phyloP scores from a whole-genome alignment of 1,140 invertebrate species.

The Drosophila orosa region DNA sequence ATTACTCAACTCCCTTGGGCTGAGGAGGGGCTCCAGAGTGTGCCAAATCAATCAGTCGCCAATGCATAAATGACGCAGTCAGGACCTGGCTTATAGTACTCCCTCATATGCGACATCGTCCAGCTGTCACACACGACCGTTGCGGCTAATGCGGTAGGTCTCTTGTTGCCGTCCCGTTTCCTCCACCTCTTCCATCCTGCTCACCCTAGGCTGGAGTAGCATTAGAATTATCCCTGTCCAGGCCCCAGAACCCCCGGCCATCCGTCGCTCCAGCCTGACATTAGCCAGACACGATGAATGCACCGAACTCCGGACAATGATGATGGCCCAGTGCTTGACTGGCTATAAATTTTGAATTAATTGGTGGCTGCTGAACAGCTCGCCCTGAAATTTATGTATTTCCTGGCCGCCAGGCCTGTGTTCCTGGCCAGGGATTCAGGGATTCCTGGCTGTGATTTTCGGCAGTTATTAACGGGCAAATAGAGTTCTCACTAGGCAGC shows the following conservation, averaged over 20 bases:
- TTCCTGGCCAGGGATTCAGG: conserved; percentile 23
- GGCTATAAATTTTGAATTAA: conserved; percentile 79
- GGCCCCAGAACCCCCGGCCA: neutral
- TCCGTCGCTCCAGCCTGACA: conserved; percentile 8
- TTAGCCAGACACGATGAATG: conserved; percentile 53
- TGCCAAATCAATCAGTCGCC: conserved; percentile 68
- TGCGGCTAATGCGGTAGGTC: conserved; percentile 64
- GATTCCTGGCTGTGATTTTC: conserved; percentile 28
- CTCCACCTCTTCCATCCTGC: neutral
- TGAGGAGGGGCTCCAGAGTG: conserved; percentile 23
- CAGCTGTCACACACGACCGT: conserved; percentile 68
- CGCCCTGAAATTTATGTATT: conserved; percentile 44
- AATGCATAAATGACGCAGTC: conserved; percentile 60
- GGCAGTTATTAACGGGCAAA: conserved; percentile 54
- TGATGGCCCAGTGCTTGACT: conserved; percentile 52
- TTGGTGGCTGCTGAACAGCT: conserved; percentile 53
- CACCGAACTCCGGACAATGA: conserved; percentile 35
- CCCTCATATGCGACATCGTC: conserved; percentile 39
- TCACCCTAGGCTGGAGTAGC: conserved; percentile 11
- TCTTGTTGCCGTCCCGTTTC: conserved; percentile 21
- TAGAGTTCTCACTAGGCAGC: conserved; percentile 13
- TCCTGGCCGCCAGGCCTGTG: conserved; percentile 26
- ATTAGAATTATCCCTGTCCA: conserved; percentile 20
- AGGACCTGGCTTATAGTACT: conserved; percentile 9
- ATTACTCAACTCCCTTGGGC: conserved; percentile 23